Evolutionary conservation across 2,113 vertebrate species (phyloP), one percentile per base, ranked within the genome.

Genomic region (Pomatorhinus ruficollis): DNA sequence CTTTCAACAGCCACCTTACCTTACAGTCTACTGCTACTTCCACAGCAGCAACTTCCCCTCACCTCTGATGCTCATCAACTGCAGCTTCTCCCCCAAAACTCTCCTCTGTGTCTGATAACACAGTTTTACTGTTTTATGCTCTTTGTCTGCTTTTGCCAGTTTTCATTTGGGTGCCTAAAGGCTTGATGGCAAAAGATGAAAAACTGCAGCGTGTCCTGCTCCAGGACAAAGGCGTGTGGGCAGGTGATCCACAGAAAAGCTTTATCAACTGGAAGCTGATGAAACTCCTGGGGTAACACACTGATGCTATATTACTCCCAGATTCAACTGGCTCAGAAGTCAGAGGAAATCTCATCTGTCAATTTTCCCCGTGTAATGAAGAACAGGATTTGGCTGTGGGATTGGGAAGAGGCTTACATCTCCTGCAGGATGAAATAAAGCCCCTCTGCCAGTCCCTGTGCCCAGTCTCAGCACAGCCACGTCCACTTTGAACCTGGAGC

Each of bases 241-340:
- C 86, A 94, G 90, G 60, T 96, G 95, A 96, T 66, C n/a, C 92
- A 52, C 57, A 89, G 89, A 64, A 86, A 72, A 50, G 21, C 63
- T 80, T 90, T 70, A 94, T 88, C 91, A 83, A 63, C 79, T 96
- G 83, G 90, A 96, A 89, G 83, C 39, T 90, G 87, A 94, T 92
- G 75, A 89, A 95, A 75, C 87, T 91, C 66, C 88, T 19, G 45
- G 79, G 65, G 70, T 91, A 89, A 93, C 76, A 72, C 69, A n/a
- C 49, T 76, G 83, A 94, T 76, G 63, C 53, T 90, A 11, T 95
- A 96, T 96, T 93, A 84, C 69, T 95, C 91, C 89, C 93, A 95
- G 93, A 94, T 80, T 85, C 89, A 57, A 66, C 3, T 96, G 95
- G 91, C 95, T 94, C 85, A 82, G 72, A 70, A 95, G 45, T 56